Conservation (phyloP, 2,888 invertebrate species). For the Xestia ashworthii region DNA sequence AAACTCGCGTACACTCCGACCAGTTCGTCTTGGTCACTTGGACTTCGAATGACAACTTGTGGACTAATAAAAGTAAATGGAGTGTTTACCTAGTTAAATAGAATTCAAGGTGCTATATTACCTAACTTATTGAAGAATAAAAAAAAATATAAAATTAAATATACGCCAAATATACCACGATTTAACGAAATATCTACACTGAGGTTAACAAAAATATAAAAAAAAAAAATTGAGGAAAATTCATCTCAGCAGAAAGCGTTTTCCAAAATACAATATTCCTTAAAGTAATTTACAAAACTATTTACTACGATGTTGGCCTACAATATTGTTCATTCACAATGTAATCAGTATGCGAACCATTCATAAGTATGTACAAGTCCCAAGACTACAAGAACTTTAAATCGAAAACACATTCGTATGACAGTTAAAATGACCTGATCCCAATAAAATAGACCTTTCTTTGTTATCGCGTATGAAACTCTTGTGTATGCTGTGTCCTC, state of each 20-base stretch:
- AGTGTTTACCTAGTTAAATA: background rate
- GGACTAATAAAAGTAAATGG: slow-evolving; percentile 23
- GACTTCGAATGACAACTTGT: slow-evolving; percentile 39
- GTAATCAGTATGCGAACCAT: background rate
- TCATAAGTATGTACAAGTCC: slow-evolving; percentile 22
- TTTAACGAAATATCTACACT: background rate
- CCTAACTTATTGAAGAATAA: background rate
- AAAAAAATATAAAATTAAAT: background rate
- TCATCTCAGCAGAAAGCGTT: background rate
- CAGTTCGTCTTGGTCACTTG: slow-evolving; percentile 69
- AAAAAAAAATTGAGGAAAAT: background rate
- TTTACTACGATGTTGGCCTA: background rate
- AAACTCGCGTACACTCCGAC: slow-evolving; percentile 78
- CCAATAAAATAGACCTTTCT: slow-evolving; percentile 74
- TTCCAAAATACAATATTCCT: background rate
- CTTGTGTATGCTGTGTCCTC: slow-evolving; percentile 65
- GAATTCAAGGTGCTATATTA: background rate
- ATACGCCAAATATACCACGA: background rate
- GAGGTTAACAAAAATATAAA: too few relatives aligned
- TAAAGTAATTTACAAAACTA: background rate
- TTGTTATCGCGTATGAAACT: slow-evolving; percentile 74
- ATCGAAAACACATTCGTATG: slow-evolving; percentile 58
- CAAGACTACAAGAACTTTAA: slow-evolving; percentile 41
- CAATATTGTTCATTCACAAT: background rate
- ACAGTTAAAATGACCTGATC: slow-evolving; percentile 69